These are phyloP conservation scores for Agrotis exclamationis DNA, from an alignment of 2,888 invertebrate genomes.

Conservation along the genomic window DNA sequence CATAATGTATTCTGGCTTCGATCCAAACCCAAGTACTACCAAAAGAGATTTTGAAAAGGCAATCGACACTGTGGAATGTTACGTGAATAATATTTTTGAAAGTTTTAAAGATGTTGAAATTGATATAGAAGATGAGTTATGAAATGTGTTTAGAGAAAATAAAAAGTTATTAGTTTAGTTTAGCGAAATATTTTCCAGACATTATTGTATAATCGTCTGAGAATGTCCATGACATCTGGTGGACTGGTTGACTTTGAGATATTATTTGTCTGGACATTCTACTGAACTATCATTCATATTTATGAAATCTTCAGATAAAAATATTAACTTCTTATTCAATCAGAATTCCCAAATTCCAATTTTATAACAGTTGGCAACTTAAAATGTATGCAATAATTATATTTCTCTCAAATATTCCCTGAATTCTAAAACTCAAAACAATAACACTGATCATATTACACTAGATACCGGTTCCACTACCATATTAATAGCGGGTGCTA, in stretches of 20 bases:
- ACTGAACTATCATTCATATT: background rate
- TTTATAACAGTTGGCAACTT: background rate
- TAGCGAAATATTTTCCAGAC: conserved; percentile 33
- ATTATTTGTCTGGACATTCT: conserved; percentile 1
- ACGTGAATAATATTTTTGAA: conserved; percentile 31
- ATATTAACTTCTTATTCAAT: background rate
- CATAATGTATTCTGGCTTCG: conserved; percentile 73
- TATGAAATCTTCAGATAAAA: background rate
- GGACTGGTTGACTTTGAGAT: background rate
- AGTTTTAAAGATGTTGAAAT: conserved; percentile 4
- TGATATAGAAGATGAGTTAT: conserved; percentile 13
- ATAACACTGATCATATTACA: conserved; percentile 44
- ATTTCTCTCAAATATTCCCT: background rate
- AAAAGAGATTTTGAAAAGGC: conserved; percentile 58
- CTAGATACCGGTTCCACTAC: conserved; percentile 19
- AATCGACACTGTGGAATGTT: conserved; percentile 40
- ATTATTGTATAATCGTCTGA: conserved; percentile 51
- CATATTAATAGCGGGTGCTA: conserved; percentile 44
- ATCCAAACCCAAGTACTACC: conserved; percentile 72
- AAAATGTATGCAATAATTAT: background rate
- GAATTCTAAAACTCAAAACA: conserved; percentile 12
- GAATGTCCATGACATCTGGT: conserved; percentile 44
- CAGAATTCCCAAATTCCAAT: background rate
- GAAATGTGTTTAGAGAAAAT: conserved; percentile 29
- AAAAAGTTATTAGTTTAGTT: conserved; percentile 24